A percentile compares a stretch with the other conserved stretches of the same genome.
phyloP scores from a whole-genome alignment of 2,888 invertebrate species.

The Zaprionus obscuricornis region DNA sequence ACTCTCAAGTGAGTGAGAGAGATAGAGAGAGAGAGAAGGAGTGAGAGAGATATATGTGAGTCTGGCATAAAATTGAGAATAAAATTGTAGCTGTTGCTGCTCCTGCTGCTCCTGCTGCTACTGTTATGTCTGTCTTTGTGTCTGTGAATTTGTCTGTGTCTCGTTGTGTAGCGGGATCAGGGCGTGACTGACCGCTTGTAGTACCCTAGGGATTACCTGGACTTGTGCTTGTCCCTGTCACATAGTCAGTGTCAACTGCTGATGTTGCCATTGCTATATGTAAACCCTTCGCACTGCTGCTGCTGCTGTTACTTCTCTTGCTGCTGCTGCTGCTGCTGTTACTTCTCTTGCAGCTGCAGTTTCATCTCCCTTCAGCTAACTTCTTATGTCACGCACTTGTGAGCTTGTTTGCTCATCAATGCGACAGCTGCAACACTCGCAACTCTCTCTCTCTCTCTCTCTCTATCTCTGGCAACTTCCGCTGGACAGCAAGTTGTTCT shows the following conservation, averaged over 20 bases:
- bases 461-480: no score
- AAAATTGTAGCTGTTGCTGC: no score
- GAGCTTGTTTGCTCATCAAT: slow-evolving; percentile 54
- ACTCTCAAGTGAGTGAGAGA: no score
- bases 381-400: slow-evolving; percentile 63
- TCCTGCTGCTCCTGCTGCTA: neutral
- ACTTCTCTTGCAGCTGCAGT: neutral
- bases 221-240: slow-evolving; percentile 68
- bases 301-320: neutral
- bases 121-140: neutral
- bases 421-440: slow-evolving; percentile 39
- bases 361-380: slow-evolving; percentile 3
- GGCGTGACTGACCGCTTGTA: slow-evolving; percentile 48
- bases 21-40: no score
- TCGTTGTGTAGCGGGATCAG: slow-evolving; percentile 4
- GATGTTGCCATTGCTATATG: slow-evolving; percentile 13
- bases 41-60: no score
- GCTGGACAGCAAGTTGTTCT: slow-evolving; percentile 3
- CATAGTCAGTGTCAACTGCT: slow-evolving; percentile 42
- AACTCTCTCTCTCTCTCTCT: slow-evolving; percentile 7
- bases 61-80: no score
- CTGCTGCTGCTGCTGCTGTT: slow-evolving; percentile 1
- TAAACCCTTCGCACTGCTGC: neutral
- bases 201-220: slow-evolving; percentile 73
- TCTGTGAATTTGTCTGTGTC: slow-evolving; percentile 3